Evolutionary conservation across 2,113 vertebrate species (phyloP), one percentile per base, ranked within the genome.

Genomic region (Misgurnus mizolepis): DNA sequence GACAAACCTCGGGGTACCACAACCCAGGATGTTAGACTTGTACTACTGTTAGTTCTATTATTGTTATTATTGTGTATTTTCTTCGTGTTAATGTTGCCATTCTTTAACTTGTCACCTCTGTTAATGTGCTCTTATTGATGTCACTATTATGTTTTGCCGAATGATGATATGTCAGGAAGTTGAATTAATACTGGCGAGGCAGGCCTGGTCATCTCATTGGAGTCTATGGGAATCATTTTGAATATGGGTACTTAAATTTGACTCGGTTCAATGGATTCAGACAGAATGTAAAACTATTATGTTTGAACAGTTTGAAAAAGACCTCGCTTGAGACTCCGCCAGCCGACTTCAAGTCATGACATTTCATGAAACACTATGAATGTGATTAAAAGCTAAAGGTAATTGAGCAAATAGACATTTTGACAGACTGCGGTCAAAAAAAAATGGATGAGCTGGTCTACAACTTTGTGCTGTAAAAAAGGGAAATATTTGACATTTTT

Each of bases 11-110:
- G 86, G 78, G 84, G 73, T 78, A 78, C 87, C 83, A 86, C 88
- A 87, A 76, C 72, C 71, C 73, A 80, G 80, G 76, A 85, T 70
- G 60, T 86, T 85, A 88, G 89, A 92, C 90, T 92, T 86, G 84
- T 88, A 89, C 72, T 83, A 80, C 78, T 83, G 68, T 81, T 86
- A 82, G 76, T 80, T 89, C 88, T 91, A 89, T 89, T 91, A 90
- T 85, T 89, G 85, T 74, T 87, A 83, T 58, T 58, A 14, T 58
- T 58, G 15, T 18, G 85, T 47, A 87, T 85, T 83, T 85, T 76
- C 81, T 88, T 61, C 81, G 85, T 84, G 82, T 91, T 89, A 82
- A 80, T 84, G 72, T 83, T 80, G 85, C 83, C 80, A 80, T 53
- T 66, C 83, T 78, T 71, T 82, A 85, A 71, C 80, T 89, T 43